Percentiles rank a stretch among this genome's conserved stretches.
These are phyloP conservation scores for Odontomyia ornata DNA, from an alignment of 2,888 invertebrate species.

Conservation along the genomic window DNA sequence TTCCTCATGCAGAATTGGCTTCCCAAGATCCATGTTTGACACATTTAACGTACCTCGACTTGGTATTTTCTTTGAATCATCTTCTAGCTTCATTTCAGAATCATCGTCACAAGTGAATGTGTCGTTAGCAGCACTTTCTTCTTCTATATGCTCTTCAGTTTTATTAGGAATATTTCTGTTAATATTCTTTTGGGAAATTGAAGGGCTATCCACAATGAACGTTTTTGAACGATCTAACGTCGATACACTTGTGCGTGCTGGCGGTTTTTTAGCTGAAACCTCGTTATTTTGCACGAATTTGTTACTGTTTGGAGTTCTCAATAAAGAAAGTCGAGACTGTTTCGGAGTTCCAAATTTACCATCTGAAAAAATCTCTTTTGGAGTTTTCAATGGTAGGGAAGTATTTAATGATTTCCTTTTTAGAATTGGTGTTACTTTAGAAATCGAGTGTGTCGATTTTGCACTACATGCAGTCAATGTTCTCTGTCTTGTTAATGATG, in stretches of 20 bases:
- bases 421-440: neutral
- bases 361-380: conserved; percentile 26
- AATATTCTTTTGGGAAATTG: neutral
- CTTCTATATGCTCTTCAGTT: neutral
- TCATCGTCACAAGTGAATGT: conserved; percentile 8
- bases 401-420: conserved; percentile 25
- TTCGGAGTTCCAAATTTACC: neutral
- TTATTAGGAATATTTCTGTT: neutral
- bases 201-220: conserved; percentile 20
- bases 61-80: too few relatives aligned
- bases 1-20: neutral
- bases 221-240: conserved; percentile 20
- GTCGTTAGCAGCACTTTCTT: neutral
- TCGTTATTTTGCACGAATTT: too few relatives aligned
- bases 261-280: too few relatives aligned
- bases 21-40: too few relatives aligned
- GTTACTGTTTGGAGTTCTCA: neutral
- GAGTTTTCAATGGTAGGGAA: conserved; percentile 23
- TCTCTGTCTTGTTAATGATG: neutral
- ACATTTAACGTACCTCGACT: too few relatives aligned
- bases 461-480: neutral
- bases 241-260: neutral
- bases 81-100: neutral
- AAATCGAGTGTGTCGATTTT: neutral
- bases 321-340: neutral